These are phyloP conservation scores for Cataglyphis albicans DNA, from an alignment of 2,888 invertebrate genomes.

Conservation along the genomic window DNA sequence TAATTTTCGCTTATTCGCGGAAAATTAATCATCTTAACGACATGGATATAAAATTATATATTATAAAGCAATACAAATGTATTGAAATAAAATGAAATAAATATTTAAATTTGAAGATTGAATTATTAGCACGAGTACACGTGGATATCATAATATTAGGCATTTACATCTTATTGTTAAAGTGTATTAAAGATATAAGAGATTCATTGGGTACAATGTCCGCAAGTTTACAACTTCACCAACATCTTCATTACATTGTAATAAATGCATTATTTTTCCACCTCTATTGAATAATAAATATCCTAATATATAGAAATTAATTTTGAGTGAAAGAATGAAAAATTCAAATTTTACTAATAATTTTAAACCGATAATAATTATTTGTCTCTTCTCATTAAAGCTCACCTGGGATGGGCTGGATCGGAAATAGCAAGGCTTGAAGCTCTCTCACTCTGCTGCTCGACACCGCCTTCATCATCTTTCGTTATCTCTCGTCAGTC, in stretches of 20 bases:
- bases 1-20: background rate
- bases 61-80: background rate
- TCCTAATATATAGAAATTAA: constrained; percentile 8
- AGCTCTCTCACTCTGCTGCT: constrained; percentile 88
- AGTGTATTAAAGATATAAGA: background rate
- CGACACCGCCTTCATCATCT: constrained; percentile 77
- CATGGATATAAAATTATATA: background rate
- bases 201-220: constrained; percentile 44
- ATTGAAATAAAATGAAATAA: background rate
- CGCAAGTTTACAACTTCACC: constrained; percentile 39
- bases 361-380: background rate
- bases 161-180: background rate
- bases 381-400: background rate
- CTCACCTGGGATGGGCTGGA: constrained; percentile 83
- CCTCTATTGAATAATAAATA: background rate
- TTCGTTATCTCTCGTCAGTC: constrained; percentile 72
- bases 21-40: background rate
- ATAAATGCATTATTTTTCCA: background rate
- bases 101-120: background rate
- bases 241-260: constrained; percentile 8
- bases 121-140: background rate
- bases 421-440: constrained; percentile 90
- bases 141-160: background rate
- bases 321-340: background rate
- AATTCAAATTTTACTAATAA: background rate